Percentiles rank a stretch among this genome's conserved stretches.
Conservation (phyloP, 2,888 invertebrate genomes). For the Penaeus monodon region DNA sequence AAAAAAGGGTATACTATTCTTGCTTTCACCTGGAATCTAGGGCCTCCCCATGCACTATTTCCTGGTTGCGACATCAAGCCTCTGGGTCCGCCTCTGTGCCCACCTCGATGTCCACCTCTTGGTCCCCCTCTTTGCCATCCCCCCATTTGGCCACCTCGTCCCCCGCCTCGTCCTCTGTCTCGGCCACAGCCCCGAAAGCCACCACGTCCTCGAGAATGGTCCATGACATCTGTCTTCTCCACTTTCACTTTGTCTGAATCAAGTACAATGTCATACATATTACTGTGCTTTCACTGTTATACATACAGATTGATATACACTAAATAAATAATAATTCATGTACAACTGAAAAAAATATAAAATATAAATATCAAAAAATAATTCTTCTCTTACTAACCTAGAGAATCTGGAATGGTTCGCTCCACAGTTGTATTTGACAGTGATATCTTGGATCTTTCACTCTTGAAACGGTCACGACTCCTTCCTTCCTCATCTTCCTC, state of each 20-base stretch:
- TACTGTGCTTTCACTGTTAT: not conserved
- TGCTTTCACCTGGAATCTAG: too few relatives aligned
- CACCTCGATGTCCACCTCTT: conserved; percentile 24
- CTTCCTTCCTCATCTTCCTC: conserved; percentile 45
- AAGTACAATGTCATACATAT: not conserved
- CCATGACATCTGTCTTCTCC: conserved; percentile 22
- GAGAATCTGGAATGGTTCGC: conserved; percentile 50
- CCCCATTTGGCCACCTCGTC: not conserved
- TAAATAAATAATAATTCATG: too few relatives aligned
- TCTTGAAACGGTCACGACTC: conserved; percentile 51
- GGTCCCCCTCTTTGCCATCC: conserved; percentile 11
- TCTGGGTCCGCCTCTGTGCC: conserved; percentile 2
- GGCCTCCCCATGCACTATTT: too few relatives aligned
- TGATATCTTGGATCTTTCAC: conserved; percentile 48
- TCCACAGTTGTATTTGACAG: conserved; percentile 40
- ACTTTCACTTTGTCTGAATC: conserved; percentile 42
- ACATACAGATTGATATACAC: too few relatives aligned
- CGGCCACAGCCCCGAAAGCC: conserved; percentile 16
- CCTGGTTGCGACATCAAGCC: too few relatives aligned
- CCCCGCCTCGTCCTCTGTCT: conserved; percentile 28
- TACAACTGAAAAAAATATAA: too few relatives aligned
- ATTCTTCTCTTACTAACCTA: conserved; percentile 30
- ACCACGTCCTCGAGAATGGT: conserved; percentile 29
- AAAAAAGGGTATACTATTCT: too few relatives aligned
- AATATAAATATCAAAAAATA: too few relatives aligned